These are phyloP conservation scores for Drosophila pallidifrons DNA, from an alignment of 1,140 invertebrate genomes.

Conservation along the genomic window DNA sequence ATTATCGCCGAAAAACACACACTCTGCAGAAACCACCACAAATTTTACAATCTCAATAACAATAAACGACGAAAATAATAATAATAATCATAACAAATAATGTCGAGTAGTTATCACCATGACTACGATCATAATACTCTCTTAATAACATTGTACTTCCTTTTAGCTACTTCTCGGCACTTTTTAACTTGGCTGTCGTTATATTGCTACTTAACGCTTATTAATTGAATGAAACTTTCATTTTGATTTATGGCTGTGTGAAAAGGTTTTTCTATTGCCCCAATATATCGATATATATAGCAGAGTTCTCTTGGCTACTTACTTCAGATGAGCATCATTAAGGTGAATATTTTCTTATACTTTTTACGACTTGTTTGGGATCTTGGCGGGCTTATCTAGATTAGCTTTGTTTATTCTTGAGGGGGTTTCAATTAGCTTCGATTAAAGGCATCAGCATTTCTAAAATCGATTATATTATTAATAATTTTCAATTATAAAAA, in stretches of 20 bases:
- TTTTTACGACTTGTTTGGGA: neutral
- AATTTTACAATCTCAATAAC: slow-evolving; percentile 17
- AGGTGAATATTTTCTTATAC: neutral
- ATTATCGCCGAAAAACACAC: slow-evolving; percentile 45
- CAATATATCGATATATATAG: slow-evolving; percentile 14
- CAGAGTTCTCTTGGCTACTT: neutral
- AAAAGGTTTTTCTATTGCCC: slow-evolving; percentile 65
- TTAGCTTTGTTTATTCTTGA: neutral
- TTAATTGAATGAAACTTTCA: slow-evolving; percentile 61
- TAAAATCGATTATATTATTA: too few relatives aligned
- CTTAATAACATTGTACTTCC: slow-evolving; percentile 18
- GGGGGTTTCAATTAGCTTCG: neutral
- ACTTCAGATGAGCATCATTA: slow-evolving; percentile 17
- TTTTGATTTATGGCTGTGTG: slow-evolving; percentile 75
- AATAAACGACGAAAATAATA: slow-evolving; percentile 11
- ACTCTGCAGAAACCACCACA: slow-evolving; percentile 25
- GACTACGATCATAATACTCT: slow-evolving; percentile 15
- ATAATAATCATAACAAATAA: slow-evolving; percentile 4
- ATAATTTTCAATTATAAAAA: too few relatives aligned
- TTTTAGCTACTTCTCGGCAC: slow-evolving; percentile 39
- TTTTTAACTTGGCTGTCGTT: slow-evolving; percentile 56
- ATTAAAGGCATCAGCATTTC: neutral
- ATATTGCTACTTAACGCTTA: slow-evolving; percentile 63
- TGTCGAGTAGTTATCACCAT: neutral
- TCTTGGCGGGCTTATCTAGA: neutral